Conservation (phyloP, 2,113 vertebrate species). For the Furnarius figulus region DNA sequence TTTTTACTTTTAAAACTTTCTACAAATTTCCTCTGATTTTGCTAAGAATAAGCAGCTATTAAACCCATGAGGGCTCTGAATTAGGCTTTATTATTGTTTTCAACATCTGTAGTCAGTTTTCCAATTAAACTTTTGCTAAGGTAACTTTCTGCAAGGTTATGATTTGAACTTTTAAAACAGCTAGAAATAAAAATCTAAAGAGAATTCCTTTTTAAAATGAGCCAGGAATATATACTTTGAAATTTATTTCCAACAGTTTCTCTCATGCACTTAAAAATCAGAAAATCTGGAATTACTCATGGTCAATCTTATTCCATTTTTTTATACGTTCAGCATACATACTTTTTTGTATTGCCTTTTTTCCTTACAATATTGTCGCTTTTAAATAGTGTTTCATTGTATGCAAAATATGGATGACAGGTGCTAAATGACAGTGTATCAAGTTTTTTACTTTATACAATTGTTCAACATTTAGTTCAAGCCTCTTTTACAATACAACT, state of each 20-base stretch:
- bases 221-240: neutral
- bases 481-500: neutral
- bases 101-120: neutral
- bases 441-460: neutral
- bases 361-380: neutral
- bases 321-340: neutral
- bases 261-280: neutral
- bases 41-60: neutral
- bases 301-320: neutral
- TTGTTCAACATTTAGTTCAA: neutral
- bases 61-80: neutral
- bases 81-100: neutral
- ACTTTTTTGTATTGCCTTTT: neutral
- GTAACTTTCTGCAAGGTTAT: neutral
- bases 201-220: neutral
- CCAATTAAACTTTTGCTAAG: neutral
- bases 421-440: neutral
- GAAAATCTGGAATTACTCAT: neutral
- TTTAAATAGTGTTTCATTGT: neutral
- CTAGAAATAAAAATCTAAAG: neutral
- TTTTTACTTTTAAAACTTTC: neutral
- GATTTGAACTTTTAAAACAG: neutral
- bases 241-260: neutral
- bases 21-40: neutral
- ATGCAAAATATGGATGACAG: neutral